A percentile compares a stretch with the other conserved stretches of the same genome.
phyloP scores from a whole-genome alignment of 2,113 vertebrate species.

The Arothron firmamentum region DNA sequence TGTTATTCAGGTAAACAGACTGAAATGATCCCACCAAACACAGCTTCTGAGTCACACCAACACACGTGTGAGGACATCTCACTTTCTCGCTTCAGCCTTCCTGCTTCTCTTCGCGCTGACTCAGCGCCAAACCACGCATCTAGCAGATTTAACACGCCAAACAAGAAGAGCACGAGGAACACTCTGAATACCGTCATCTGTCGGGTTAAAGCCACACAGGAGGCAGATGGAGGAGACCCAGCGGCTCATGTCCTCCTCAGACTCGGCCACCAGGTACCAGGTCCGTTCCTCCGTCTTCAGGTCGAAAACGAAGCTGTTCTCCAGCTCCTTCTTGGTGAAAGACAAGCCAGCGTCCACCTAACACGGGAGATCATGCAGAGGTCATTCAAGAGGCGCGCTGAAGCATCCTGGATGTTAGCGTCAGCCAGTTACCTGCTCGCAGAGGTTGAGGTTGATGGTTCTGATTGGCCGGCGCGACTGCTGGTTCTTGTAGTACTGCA shows the following conservation, averaged over 20 bases:
- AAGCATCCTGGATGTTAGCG: no score
- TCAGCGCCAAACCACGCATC: conserved; percentile 30
- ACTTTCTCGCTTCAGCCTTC: conserved; percentile 19
- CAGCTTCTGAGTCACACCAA: background rate
- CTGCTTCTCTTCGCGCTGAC: conserved; percentile 46
- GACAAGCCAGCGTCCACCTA: conserved; percentile 80
- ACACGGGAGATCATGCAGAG: background rate
- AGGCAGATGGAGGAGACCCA: conserved; percentile 90
- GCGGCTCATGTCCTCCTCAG: conserved; percentile 87
- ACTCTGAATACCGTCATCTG: conserved; percentile 34
- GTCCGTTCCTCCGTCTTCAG: conserved; percentile 83
- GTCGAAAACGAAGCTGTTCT: conserved; percentile 85
- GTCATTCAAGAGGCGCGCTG: no score
- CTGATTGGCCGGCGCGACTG: conserved; percentile 84
- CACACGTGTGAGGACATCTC: background rate
- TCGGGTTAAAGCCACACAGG: conserved; percentile 85
- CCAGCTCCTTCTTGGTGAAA: conserved; percentile 85
- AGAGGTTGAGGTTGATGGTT: conserved; percentile 86
- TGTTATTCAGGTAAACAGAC: no score
- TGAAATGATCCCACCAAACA: no score
- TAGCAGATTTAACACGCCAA: background rate
- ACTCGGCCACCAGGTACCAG: conserved; percentile 93
- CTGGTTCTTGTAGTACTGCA: conserved; percentile 88
- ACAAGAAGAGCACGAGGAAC: background rate
- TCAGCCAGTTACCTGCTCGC: conserved; percentile 68